Conservation (phyloP, 2,888 invertebrate species). For the Lagria hirta region DNA sequence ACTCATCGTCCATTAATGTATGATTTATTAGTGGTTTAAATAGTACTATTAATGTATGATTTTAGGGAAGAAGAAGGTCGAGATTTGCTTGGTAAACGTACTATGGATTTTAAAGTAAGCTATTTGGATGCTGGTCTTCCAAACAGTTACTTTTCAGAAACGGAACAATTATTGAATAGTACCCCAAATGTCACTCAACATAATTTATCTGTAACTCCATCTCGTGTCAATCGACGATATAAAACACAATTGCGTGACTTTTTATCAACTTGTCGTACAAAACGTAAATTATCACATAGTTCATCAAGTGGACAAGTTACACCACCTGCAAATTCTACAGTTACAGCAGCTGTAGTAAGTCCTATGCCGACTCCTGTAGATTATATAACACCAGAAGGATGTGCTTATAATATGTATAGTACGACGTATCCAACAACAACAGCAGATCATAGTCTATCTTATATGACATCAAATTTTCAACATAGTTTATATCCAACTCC, state of each 20-base stretch:
- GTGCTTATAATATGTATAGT: constrained; percentile 74
- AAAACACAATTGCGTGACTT: constrained; percentile 93
- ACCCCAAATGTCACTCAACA: constrained; percentile 56
- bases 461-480: constrained; percentile 70
- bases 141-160: constrained; percentile 86
- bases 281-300: constrained; percentile 51
- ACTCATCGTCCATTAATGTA: constrained; percentile 98
- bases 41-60: no score
- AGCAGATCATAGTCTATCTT: constrained; percentile 64
- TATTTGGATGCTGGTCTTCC: constrained; percentile 93
- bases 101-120: constrained; percentile 98
- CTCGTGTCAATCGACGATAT: constrained; percentile 84
- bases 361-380: constrained; percentile 61
- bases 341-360: constrained; percentile 57
- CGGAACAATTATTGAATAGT: constrained; percentile 71
- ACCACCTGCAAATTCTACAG: constrained; percentile 55
- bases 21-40: constrained; percentile 52
- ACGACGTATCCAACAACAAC: constrained; percentile 74
- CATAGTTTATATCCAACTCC: constrained; percentile 62
- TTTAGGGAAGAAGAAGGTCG: constrained; percentile 97
- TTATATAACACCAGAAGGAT: constrained; percentile 67
- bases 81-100: constrained; percentile 94
- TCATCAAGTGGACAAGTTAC: constrained; percentile 50
- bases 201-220: constrained; percentile 60
- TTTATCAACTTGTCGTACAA: constrained; percentile 79